Evolutionary conservation across 2,797 vertebrate species (phyloP).

Genomic region (Hirundo rustica): DNA sequence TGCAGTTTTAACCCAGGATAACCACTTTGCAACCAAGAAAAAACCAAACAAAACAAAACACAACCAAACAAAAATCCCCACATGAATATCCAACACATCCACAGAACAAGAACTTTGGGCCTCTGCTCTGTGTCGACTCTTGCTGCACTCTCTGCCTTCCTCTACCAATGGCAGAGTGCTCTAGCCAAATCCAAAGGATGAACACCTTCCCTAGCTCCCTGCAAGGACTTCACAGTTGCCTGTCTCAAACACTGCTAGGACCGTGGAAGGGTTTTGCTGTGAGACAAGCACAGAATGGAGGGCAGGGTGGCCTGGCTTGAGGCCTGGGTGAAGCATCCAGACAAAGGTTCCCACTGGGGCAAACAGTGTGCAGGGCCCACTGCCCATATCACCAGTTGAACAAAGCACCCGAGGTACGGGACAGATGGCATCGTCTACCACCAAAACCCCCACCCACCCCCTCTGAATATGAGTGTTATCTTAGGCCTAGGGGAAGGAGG

Average conservation of each 20-base stretch:
- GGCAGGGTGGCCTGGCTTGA: neutral
- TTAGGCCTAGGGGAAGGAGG: neutral
- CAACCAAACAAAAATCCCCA: accelerated
- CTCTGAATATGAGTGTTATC: neutral
- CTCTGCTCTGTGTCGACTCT: neutral
- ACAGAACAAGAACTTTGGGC: neutral
- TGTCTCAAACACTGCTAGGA: neutral
- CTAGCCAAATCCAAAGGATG: neutral
- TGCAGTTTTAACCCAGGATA: neutral
- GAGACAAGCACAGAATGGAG: neutral
- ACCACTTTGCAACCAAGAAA: neutral
- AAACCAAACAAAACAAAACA: neutral
- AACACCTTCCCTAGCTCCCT: neutral
- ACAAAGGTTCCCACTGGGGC: no score
- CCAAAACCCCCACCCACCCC: no score
- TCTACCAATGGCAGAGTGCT: neutral
- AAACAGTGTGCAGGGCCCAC: neutral
- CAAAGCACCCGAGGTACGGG: accelerated
- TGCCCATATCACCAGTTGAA: neutral
- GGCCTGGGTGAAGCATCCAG: neutral
- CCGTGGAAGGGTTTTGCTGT: neutral
- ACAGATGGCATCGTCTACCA: neutral
- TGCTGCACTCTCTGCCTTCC: neutral
- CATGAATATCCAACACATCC: neutral
- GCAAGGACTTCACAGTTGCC: neutral